Evolutionary conservation across 2,888 invertebrate genomes (phyloP), one percentile per base, ranked within the genome.

Genomic region (Liodrosophila aerea): DNA sequence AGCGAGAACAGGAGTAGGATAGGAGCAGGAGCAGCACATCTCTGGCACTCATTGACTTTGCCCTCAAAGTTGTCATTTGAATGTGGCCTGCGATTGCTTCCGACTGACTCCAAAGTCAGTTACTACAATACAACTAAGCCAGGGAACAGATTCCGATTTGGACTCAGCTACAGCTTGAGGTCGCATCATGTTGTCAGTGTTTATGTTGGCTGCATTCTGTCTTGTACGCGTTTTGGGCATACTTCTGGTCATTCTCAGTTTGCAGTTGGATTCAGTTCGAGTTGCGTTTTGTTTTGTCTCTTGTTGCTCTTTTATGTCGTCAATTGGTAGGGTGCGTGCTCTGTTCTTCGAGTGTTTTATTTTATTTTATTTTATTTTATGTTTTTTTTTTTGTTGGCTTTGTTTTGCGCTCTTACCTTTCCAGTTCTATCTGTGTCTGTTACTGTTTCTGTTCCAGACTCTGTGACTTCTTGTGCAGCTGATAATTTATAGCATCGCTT

Each of bases 401-500:
- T 73, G 64, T 71, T 73, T 60, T 63, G 57, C 62, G 54, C 63
- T 13, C 36, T 30, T 62, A 59, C 16, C 44, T 39, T 37, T 9
- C 40, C 22, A 30, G 7, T 12, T 8, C 13, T 33, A 8, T 30
- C 13, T 29, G 31, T 8, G 12, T 30, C 31, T 4, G 11, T 51
- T 34, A 15, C 30, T 29, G n/a, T 16, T 30, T 31, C 53, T 63
- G 47, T 54, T 7, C 13, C 30, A 4, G 12, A 12, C 39, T 39
- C 47, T 49, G 44, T 40, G 69, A 50, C 59, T 73, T 52, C 53
- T 70, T 76, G 57, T 78, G 70, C 60, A 69, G 68, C 84, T 73
- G 74, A 85, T 86, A 86, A 86, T 86, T 86, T 86, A 86, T 86
- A 68, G 73, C 87, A 69, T 65, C 72, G 74, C 73, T 80, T 75